These are phyloP conservation scores for Aelia acuminata DNA, from an alignment of 2,888 invertebrate species.

Conservation along the genomic window DNA sequence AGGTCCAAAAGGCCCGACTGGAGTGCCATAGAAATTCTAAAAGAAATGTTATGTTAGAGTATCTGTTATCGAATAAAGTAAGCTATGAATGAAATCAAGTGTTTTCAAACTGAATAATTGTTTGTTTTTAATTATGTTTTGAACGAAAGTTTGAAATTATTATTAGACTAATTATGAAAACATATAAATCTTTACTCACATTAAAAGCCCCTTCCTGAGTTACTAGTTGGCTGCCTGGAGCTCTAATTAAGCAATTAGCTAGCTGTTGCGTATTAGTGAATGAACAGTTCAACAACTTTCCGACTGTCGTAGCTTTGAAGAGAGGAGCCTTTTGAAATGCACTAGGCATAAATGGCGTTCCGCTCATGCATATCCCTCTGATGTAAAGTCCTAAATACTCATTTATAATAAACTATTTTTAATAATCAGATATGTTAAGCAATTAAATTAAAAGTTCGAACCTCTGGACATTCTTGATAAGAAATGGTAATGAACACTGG, in stretches of 20 bases:
- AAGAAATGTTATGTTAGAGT: background rate
- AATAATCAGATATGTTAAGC: background rate
- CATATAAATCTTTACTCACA: background rate
- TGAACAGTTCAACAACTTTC: constrained; percentile 67
- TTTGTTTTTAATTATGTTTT: too few species aligned
- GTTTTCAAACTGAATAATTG: too few species aligned
- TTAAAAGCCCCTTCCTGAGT: constrained; percentile 23
- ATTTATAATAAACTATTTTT: background rate
- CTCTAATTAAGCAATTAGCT: constrained; percentile 67
- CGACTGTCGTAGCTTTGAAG: constrained; percentile 67
- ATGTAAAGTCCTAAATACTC: constrained; percentile 67
- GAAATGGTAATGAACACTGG: constrained; percentile 63
- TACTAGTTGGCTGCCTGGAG: constrained; percentile 67
- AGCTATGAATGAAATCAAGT: too few species aligned
- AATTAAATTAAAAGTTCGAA: background rate
- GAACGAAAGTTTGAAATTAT: too few species aligned
- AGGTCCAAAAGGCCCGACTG: constrained; percentile 56
- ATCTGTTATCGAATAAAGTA: background rate
- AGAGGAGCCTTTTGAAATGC: constrained; percentile 66
- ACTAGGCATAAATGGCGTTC: constrained; percentile 67
- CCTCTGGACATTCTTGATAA: constrained; percentile 53
- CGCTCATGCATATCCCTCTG: constrained; percentile 68
- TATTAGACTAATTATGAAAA: background rate
- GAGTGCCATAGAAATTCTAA: constrained; percentile 42
- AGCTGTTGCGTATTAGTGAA: constrained; percentile 66